Percentiles rank a stretch among this genome's conserved stretches.
Conservation (phyloP, 2,888 invertebrate species). For the Cyaniris semiargus region DNA sequence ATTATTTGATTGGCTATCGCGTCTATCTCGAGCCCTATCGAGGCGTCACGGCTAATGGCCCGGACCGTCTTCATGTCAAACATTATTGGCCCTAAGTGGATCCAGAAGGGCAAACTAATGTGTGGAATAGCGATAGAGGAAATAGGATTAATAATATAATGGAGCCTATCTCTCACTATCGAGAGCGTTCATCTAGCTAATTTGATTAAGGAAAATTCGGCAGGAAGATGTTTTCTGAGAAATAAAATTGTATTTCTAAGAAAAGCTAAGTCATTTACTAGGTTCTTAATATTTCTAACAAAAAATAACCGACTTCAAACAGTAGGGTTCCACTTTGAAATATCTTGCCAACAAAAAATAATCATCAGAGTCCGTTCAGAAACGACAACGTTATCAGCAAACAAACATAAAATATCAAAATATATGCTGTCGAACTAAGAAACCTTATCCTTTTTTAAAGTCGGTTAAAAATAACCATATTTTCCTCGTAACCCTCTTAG, state of each 20-base stretch:
- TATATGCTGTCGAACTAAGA: too few species aligned
- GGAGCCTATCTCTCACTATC: constrained; percentile 18
- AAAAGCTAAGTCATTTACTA: too few species aligned
- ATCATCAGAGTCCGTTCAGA: background rate
- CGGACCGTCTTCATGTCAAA: constrained; percentile 47
- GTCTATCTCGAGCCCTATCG: constrained; percentile 52
- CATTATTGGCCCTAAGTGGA: constrained; percentile 47
- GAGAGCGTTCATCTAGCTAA: background rate
- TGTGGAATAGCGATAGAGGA: constrained; percentile 33
- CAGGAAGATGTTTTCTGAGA: background rate
- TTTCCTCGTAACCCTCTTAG: background rate
- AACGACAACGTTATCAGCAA: background rate
- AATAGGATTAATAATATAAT: constrained; percentile 18
- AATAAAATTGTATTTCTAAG: background rate
- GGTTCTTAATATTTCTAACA: too few species aligned
- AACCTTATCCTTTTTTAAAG: background rate
- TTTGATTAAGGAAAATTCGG: background rate
- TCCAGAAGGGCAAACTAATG: constrained; percentile 40
- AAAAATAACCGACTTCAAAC: too few species aligned
- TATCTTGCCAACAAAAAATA: background rate
- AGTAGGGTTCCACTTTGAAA: too few species aligned
- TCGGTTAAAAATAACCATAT: background rate
- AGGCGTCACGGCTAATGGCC: constrained; percentile 48
- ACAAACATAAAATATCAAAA: background rate
- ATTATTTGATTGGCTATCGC: constrained; percentile 70